A percentile compares a stretch with the other conserved stretches of the same genome.
phyloP scores from a whole-genome alignment of 2,113 vertebrate species.

The Pterocles gutturalis region DNA sequence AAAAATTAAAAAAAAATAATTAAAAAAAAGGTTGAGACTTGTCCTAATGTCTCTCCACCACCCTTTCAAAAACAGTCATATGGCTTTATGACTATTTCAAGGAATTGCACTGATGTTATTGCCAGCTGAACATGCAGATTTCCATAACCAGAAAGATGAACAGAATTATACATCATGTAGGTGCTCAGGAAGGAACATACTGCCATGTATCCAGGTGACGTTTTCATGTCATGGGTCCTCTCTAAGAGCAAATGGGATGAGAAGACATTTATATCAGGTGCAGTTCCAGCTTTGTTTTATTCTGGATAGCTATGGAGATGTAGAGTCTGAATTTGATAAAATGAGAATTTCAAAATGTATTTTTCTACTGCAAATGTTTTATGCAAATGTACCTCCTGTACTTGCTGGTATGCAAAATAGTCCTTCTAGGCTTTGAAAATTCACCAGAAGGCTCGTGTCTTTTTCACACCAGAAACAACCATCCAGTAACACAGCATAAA shows the following conservation, averaged over 20 bases:
- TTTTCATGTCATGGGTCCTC: neutral
- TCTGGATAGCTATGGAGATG: neutral
- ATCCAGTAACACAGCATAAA: constrained; percentile 17
- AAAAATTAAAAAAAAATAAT: neutral
- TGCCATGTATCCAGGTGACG: neutral
- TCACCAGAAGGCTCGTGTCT: constrained; percentile 15
- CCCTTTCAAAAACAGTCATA: neutral
- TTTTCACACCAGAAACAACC: constrained; percentile 31
- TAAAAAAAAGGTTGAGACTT: neutral
- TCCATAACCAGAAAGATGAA: neutral
- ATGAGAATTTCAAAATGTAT: constrained; percentile 4
- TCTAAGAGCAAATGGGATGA: neutral
- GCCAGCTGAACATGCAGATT: neutral
- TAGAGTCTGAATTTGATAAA: constrained; percentile 3
- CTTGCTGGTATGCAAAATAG: neutral
- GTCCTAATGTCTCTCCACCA: neutral
- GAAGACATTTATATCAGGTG: neutral
- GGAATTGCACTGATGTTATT: neutral
- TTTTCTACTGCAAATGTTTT: constrained; percentile 40
- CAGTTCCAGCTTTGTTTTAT: neutral
- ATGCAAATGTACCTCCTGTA: constrained; percentile 47
- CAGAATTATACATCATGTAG: neutral
- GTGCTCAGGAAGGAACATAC: neutral
- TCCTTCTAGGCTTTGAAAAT: neutral
- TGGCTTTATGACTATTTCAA: neutral